Base-by-base conservation (phyloP, 2,113 vertebrate genomes). In the Genyomyrus donnyi region DNA sequence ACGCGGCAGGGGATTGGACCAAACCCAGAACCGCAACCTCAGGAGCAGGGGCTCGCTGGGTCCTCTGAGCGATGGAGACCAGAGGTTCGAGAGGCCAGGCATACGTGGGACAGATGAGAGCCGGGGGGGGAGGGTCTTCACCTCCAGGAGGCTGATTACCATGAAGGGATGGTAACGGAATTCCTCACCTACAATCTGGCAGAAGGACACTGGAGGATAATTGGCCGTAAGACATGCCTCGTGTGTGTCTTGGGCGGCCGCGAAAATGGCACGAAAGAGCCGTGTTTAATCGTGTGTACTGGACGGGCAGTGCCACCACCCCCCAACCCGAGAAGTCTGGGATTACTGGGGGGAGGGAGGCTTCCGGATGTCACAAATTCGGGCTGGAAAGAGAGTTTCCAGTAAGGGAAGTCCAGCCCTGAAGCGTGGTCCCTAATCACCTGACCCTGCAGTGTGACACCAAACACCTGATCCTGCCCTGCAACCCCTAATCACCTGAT, bases 211-310 rank as follows among this genome's bases (percentile, higher is more conserved):
- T 52, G 27, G 45, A 52, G 66, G 46, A 6, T 90, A 87, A 89
- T 39, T 80, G 88, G 70, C n/a, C 62, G n/a, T 50, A 90, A 74
- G 80, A 89, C 27, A 7, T 87, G 11, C 49, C 49, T 85, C 8
- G 39, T 39, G 52, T 58, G 83, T 42, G 49, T 19, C 24, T 31
- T 6, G 52, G 53, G 10, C 1, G 53, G 58, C 27, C 8, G 39
- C 39, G 17, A 3, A 50, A 53, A 56, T 11, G 49, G 35, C 53
- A 39, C 9, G 17, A 50, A 27, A 19, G n/a, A 39, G 74, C 31
- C 15, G 24, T 46, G 52, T 39, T 80, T 48, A 89, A 89, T 45
- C 53, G 88, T 74, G 17, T 53, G 58, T 53, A n/a, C 45, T n/a
- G 45, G 74, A 66, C n/a, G 11, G n/a, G 35, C 48, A 35, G n/a